Evolutionary conservation across 2,797 vertebrate genomes (phyloP), one percentile per base, ranked within the genome.

Genomic region (Pangasius larnaudii): DNA sequence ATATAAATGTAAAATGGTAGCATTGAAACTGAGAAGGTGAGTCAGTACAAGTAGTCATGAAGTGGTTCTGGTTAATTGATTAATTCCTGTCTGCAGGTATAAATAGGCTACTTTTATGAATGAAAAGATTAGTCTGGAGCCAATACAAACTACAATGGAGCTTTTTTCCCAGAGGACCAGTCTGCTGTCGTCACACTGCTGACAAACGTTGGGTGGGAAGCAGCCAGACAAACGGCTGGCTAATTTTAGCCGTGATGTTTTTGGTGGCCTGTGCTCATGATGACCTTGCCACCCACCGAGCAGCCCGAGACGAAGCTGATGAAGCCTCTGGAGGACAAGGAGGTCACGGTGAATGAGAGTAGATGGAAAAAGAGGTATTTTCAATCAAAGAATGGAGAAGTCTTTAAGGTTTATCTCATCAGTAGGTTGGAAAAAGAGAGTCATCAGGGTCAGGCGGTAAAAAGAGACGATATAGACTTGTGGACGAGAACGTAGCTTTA

Each of bases 211-310:
- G 46, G 56, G 77, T 13, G 75, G 67, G 51, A 80, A 39, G 78
- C 78, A 80, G 30, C 6, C 71, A 91, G 79, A 88, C 59, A 39
- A 85, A 72, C 65, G 75, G 49, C 22, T 24, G 51, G 88, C 85
- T 89, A 86, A 90, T 89, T 91, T 92, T 93, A 91, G 89, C 81
- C 56, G 19, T 78, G 75, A 82, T 84, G 82, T 67, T 63, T 86
- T 46, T 39, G 71, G 71, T 49, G 85, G 84, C 86, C n/a, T 80
- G 89, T 71, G 59, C 30, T 84, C 84, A 87, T 81, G 86, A 89
- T 84, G 80, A 86, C 79, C 80, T 19, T 63, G 85, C 27, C 87
- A 53, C 89, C 85, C 85, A 75, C 69, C 10, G 61, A 51, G 69
- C 59, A 78, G 61, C 63, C 80, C 36, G 13, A 56, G 59, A 78